Conservation (phyloP, 2,797 vertebrate species). For the Artibeus lituratus region DNA sequence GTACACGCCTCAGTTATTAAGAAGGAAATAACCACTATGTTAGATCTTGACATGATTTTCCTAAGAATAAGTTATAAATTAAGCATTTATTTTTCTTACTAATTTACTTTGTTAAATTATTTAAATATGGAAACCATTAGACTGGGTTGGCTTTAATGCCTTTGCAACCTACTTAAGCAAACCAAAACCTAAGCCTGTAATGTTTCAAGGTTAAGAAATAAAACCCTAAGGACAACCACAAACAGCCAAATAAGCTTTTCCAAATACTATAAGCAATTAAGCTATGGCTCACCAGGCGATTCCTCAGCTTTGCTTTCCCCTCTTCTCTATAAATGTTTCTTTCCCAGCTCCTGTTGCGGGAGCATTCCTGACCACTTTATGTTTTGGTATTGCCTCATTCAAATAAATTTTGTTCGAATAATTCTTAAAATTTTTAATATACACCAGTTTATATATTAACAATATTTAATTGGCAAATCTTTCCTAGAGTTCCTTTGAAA, state of each 20-base stretch:
- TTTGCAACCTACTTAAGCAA: not conserved
- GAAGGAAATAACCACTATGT: not conserved
- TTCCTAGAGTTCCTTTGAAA: not conserved
- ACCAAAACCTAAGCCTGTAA: not conserved
- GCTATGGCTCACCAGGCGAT: not conserved
- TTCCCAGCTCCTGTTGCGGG: not conserved
- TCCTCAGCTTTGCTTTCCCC: not conserved
- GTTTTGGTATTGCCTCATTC: not conserved
- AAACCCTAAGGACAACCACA: not conserved
- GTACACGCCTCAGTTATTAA: not conserved
- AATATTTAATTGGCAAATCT: not conserved
- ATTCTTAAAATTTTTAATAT: not conserved
- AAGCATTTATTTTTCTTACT: not conserved
- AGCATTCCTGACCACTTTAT: not conserved
- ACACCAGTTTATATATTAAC: not conserved
- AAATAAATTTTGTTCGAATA: not conserved
- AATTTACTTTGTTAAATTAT: not conserved
- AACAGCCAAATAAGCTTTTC: not conserved
- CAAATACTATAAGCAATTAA: not conserved
- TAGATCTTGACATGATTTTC: not conserved
- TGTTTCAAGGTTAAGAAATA: not conserved
- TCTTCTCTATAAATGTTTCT: not conserved
- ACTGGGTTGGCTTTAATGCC: not conserved
- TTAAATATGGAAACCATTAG: not conserved
- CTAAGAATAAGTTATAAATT: not conserved